Evolutionary conservation across 2,888 invertebrate genomes (phyloP), one percentile per base, ranked within the genome.

Genomic region (Pammene aurita): DNA sequence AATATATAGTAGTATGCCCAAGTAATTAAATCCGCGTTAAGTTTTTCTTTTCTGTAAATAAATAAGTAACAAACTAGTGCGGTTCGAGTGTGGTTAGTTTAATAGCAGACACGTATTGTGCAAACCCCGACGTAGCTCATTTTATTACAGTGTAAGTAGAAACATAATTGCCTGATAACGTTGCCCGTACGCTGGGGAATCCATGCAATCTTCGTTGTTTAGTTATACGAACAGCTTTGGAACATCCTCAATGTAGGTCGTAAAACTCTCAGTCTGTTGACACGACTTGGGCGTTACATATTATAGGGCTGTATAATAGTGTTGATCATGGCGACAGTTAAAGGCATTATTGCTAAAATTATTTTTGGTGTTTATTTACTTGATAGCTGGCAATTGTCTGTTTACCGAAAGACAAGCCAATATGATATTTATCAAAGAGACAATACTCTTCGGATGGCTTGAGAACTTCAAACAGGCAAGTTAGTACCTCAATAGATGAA

Each of bases 171-270:
- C 14, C 60, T 60, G 65, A 69, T 69, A 69, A 54, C 62, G 68
- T 35, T 58, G 61, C 16, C 41, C 42, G 41, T 58, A 35, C 58
- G 58, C 41, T 67, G 65, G 71, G 65, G 69, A 71, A 71, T 69
- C 70, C 64, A 70, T 44, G 67, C 62, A 67, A 72, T 72, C 67
- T 69, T 62, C 68, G 70, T 71, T 67, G 61, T 70, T 68, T 64
- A 63, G 60, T 41, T 61, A 66, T 70, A 69, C 65, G 65, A 38
- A 16, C 34, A 60, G 67, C 61, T 66, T 62, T 67, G 67, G 60
- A 54, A 44, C 63, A 52, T 63, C 57, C 41, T 62, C 57, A 63
- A 71, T 67, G 38, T 70, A 52, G 60, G 70, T 67, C 71, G 52
- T 70, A 70, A 70, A 70, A 66, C 61, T 50, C 64, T 69, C 55